phyloP scores from a whole-genome alignment of 2,888 invertebrate genomes.

The Morinoia aosen region DNA sequence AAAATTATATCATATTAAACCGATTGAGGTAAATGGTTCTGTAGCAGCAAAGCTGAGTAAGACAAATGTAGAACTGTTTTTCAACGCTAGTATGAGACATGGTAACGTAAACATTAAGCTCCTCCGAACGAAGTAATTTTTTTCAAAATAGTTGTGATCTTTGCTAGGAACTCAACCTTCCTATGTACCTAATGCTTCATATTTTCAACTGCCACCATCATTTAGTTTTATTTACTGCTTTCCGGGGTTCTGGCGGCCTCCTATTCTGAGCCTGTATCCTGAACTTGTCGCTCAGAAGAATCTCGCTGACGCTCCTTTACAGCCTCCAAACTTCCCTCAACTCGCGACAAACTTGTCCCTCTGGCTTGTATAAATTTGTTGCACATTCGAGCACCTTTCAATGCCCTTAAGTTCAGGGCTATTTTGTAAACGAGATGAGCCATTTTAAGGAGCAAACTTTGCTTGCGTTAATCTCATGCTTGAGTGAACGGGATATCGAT shows the following conservation, averaged over 20 bases:
- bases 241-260: not conserved
- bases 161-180: not conserved
- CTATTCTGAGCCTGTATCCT: not conserved
- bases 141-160: not conserved
- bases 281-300: slow-evolving; percentile 27
- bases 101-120: not conserved
- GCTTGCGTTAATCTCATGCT: slow-evolving; percentile 31
- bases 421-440: slow-evolving; percentile 51
- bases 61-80: not conserved
- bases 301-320: slow-evolving; percentile 24
- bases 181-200: not conserved
- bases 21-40: not conserved
- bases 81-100: not conserved
- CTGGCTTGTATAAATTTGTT: slow-evolving; percentile 51
- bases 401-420: slow-evolving; percentile 40
- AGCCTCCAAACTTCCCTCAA: slow-evolving; percentile 38
- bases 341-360: slow-evolving; percentile 44
- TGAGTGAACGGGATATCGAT: slow-evolving; percentile 16
- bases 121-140: not conserved
- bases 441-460: slow-evolving; percentile 50
- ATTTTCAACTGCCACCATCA: not conserved
- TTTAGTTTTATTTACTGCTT: not conserved
- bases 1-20: not conserved
- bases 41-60: not conserved
- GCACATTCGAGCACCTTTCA: slow-evolving; percentile 53